Base-by-base conservation (phyloP, 2,888 invertebrate genomes). In the Hemithea aestivaria region DNA sequence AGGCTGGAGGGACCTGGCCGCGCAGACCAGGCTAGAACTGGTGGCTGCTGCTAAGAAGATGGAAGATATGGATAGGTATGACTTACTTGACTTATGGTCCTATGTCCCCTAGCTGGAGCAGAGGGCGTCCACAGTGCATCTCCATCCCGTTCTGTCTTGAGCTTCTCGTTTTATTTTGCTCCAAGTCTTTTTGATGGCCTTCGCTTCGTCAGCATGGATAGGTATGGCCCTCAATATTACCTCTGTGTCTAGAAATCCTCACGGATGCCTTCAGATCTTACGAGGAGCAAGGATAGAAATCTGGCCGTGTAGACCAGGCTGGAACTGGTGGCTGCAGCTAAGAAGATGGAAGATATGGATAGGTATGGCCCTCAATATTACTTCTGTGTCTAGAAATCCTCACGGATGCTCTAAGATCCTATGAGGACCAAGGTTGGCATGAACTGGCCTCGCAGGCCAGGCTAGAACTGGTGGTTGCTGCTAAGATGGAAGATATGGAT, bases 381-480 rank as follows among this genome's bases (percentile, higher is more conserved):
- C n/a, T n/a, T n/a, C n/a, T n/a, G n/a, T n/a, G n/a, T n/a, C n/a
- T n/a, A n/a, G n/a, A n/a, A n/a, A n/a, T 97, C 73, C 89, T 98
- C 1, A 90, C 91, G 32, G 97, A 97, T 66, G 92, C 96, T 0
- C 79, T 97, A 12, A 91, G 95, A 34, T 96, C 95, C 2, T 95
- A 96, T 57, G 92, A 93, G 62, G 92, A 93, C 36, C 97, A 98
- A 65, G 94, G 94, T 10, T 98, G 98, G 98, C 88, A 90, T 38
- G 90, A 92, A 35, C 84, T 98, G 22, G 94, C 94, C 0, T 93
- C 94, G 0, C 93, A 95, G 66, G 95, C 95, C 0, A 90, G 95
- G 48, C 78, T 96, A 0, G 94, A 96, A 58, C 78, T 98, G 23
- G 95, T 96, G 0, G 91, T 93, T 28, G 97, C 96, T 52, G 95